phyloP scores from a whole-genome alignment of 2,113 vertebrate species.

The Notechis scutatus region DNA sequence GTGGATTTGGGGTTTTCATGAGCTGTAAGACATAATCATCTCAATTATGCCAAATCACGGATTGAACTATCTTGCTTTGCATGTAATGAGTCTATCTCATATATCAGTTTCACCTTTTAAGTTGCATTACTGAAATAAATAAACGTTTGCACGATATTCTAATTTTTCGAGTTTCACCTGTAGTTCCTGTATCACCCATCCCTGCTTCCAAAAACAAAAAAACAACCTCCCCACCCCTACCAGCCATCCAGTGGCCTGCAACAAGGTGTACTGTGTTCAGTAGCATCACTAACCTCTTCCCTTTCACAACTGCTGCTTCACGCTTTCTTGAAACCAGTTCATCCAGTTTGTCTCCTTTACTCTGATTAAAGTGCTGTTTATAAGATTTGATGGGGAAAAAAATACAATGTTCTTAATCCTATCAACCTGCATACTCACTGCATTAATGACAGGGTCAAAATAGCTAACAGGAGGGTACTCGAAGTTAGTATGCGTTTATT shows the following conservation, averaged over 20 bases:
- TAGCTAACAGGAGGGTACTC: not conserved
- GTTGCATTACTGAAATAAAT: too few relatives aligned
- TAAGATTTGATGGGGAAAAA: not conserved
- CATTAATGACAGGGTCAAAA: not conserved
- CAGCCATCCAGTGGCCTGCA: not conserved
- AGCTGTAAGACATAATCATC: too few relatives aligned
- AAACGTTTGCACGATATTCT: too few relatives aligned
- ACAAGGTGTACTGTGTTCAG: too few relatives aligned
- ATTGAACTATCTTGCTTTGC: too few relatives aligned
- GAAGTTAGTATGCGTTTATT: not conserved
- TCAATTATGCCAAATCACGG: too few relatives aligned
- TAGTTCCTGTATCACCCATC: not conserved
- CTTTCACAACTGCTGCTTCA: not conserved
- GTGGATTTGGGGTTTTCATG: too few relatives aligned
- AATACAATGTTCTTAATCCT: not conserved
- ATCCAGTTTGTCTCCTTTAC: not conserved
- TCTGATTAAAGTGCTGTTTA: not conserved
- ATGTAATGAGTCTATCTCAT: too few relatives aligned
- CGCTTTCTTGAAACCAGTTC: not conserved
- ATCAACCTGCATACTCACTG: not conserved
- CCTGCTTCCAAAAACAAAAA: not conserved
- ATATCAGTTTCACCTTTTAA: too few relatives aligned
- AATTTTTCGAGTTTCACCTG: too few relatives aligned
- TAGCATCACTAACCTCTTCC: not conserved
- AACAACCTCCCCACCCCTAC: not conserved